Conservation (phyloP, 2,797 vertebrate genomes). For the Macrochelys suwanniensis region DNA sequence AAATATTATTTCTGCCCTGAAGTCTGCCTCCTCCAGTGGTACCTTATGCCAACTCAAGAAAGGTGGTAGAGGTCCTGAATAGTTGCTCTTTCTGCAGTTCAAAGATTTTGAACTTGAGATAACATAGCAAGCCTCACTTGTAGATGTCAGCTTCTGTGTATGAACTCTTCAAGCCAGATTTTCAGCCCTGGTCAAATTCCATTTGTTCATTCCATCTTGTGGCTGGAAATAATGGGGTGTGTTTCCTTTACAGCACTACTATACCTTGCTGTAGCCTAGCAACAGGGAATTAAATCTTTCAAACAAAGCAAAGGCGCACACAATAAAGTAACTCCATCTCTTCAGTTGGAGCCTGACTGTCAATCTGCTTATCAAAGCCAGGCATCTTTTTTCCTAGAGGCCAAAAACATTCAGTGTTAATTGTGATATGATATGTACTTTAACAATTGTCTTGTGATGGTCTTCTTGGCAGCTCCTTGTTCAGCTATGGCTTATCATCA, state of each 20-base stretch:
- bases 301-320: not conserved
- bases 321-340: not conserved
- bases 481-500: slow-evolving; percentile 96
- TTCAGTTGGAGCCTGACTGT: not conserved
- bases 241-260: not conserved
- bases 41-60: not conserved
- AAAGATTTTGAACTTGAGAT: not conserved
- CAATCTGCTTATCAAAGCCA: not conserved
- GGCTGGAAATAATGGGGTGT: not conserved
- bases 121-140: not conserved
- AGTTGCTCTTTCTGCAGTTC: not conserved
- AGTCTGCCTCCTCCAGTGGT: not conserved
- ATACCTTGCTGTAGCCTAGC: not conserved
- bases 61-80: rapidly evolving
- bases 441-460: not conserved
- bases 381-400: not conserved
- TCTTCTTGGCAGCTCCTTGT: slow-evolving; percentile 88
- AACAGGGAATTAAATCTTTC: not conserved
- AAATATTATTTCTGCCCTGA: not conserved
- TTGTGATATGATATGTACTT: not conserved
- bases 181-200: not conserved
- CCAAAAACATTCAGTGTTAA: not conserved
- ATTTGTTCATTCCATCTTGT: not conserved
- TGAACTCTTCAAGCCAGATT: not conserved
- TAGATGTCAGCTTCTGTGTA: not conserved